Evolutionary conservation across 1,140 invertebrate species (phyloP).

Genomic region (Tetranychus urticae): DNA sequence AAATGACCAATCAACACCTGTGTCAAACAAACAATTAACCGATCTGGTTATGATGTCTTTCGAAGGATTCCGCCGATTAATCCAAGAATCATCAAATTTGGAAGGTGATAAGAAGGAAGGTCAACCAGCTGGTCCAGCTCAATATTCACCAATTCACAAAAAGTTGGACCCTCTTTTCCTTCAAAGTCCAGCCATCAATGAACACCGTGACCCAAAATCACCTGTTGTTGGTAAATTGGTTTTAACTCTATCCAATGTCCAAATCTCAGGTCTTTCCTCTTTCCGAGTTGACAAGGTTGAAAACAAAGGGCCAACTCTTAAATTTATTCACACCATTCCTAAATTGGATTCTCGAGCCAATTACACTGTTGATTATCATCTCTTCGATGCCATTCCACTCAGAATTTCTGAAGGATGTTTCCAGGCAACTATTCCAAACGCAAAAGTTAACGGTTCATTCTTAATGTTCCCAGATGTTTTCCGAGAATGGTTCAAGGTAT

Average conservation of each 20-base stretch:
- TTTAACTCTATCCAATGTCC: background rate
- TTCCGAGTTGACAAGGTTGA: background rate
- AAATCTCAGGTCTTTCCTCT: background rate
- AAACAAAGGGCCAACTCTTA: background rate
- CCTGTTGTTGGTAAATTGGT: conserved; percentile 1
- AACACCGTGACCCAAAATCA: conserved; percentile 1
- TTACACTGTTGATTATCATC: conserved; percentile 4
- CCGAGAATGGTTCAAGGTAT: background rate
- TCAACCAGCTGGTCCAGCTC: background rate
- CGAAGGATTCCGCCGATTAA: background rate
- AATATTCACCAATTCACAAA: background rate
- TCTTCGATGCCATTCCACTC: conserved; percentile 1
- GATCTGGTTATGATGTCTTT: conserved; percentile 1
- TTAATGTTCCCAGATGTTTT: conserved; percentile 1
- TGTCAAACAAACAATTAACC: background rate
- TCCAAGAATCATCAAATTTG: background rate
- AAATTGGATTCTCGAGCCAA: background rate
- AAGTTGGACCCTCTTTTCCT: background rate
- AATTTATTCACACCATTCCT: background rate
- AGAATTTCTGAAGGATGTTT: background rate
- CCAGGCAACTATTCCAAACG: background rate
- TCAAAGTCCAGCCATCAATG: background rate
- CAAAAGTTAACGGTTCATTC: conserved; percentile 1
- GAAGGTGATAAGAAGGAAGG: background rate
- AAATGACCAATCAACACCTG: background rate